Base-by-base conservation (phyloP, 2,888 invertebrate genomes). In the Papilio elwesi region DNA sequence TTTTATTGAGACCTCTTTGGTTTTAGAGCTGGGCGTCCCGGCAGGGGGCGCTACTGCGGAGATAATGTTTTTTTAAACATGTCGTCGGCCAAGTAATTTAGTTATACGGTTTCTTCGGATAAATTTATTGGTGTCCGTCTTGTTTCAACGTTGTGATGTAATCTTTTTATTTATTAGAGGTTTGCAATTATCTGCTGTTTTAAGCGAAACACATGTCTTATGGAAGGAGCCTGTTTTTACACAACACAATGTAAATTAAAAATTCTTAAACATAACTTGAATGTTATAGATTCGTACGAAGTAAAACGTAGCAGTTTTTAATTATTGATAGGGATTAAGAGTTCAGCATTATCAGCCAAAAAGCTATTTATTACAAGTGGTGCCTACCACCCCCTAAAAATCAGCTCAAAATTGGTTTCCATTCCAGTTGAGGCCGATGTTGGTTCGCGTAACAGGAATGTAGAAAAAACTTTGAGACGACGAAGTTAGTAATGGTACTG, bases 51-150 rank as follows among this genome's bases (percentile, higher is more conserved):
- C 81, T 79, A 81, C 79, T 76, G 78, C 64, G 63, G 65, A 53
- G 70, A 73, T 74, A 67, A 62, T 43, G 52, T 57, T 70, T 75
- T 74, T 74, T 74, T 53, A 43, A 53, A 70, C 49, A 49, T 68
- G 67, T 76, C 76, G 65, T 73, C 76, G 64, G 70, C 13, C 69
- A 74, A 74, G 76, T 78, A 79, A 80, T 82, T 82, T 78, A 81
- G 82, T 82, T 86, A 82, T 81, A 85, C 85, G 85, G 81, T 81
- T 78, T 80, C 77, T 80, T 64, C 69, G 69, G 76, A 76, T 68
- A 75, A 79, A 81, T 81, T 85, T 83, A 85, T 77, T 74, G 77
- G 75, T 68, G 71, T 74, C 73, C 67, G 52, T 52, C 57, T 52
- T 47, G 66, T 67, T 59, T 74, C n/a, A 69, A 57, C 62, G 38